Conservation (phyloP, 2,888 invertebrate genomes). For the Yponomeuta evonymella region DNA sequence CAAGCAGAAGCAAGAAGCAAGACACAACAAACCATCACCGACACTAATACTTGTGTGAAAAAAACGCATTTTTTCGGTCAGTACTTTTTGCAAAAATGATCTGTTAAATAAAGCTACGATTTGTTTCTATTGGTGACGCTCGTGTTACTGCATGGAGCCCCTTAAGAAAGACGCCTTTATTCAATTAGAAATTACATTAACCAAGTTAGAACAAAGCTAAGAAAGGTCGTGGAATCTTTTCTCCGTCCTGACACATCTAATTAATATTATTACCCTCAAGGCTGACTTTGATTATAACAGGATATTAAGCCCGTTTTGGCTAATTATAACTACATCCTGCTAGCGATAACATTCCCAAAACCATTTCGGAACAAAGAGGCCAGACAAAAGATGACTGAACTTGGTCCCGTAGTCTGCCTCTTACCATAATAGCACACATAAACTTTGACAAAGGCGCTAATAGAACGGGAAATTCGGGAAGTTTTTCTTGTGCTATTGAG, state of each 20-base stretch:
- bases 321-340: neutral
- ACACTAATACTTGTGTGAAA: too few species aligned
- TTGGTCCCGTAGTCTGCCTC: neutral
- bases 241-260: neutral
- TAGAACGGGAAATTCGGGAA: slow-evolving; percentile 24
- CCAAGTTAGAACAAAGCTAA: too few species aligned
- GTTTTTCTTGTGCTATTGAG: neutral
- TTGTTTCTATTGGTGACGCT: too few species aligned
- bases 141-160: too few species aligned
- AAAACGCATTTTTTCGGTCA: too few species aligned
- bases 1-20: too few species aligned
- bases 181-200: too few species aligned
- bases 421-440: slow-evolving; percentile 46
- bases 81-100: too few species aligned
- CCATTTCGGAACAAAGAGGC: neutral
- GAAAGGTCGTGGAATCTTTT: neutral
- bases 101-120: too few species aligned
- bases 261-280: neutral
- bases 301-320: neutral
- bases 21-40: too few species aligned
- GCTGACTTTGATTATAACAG: neutral
- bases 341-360: neutral
- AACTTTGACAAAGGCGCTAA: slow-evolving; percentile 34
- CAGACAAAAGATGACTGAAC: neutral
- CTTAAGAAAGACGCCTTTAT: too few species aligned